A percentile compares a stretch with the other conserved stretches of the same genome.
These are phyloP conservation scores for Caloenas nicobarica DNA, from an alignment of 2,113 vertebrate genomes.

Conservation along the genomic window DNA sequence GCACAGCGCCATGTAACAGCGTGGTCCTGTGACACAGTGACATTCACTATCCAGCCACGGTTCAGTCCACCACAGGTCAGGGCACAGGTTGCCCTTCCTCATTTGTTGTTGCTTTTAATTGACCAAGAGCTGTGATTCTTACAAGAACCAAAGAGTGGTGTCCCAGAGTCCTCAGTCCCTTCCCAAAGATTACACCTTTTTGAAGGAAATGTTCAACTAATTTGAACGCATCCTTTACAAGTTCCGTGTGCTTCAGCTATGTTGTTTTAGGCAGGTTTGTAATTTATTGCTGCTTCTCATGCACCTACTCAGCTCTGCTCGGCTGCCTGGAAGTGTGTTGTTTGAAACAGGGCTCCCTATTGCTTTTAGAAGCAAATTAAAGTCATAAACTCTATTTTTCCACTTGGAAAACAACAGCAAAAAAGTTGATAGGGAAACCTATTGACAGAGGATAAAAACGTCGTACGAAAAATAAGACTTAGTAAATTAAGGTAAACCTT, in stretches of 20 bases:
- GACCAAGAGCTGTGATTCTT: rapidly evolving
- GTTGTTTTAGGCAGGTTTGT: neutral
- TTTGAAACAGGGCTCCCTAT: neutral
- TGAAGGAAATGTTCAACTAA: neutral
- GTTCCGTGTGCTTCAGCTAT: neutral
- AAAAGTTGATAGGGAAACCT: neutral
- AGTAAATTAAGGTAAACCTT: neutral
- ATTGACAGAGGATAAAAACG: neutral
- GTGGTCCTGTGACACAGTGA: rapidly evolving
- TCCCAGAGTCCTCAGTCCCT: neutral
- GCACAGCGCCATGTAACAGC: too few species aligned
- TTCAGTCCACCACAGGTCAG: neutral
- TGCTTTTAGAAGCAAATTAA: neutral
- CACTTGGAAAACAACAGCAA: rapidly evolving
- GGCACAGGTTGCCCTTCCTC: neutral
- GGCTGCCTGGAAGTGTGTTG: neutral
- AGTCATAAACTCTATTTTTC: neutral
- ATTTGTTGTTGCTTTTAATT: neutral
- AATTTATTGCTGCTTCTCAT: neutral
- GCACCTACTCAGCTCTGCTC: rapidly evolving
- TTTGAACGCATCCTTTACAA: neutral
- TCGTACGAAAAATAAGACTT: rapidly evolving
- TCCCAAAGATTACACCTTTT: neutral
- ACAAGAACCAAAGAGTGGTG: rapidly evolving
- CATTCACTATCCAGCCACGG: rapidly evolving